A percentile compares a stretch with the other conserved stretches of the same genome.
Evolutionary conservation across 2,797 vertebrate species (phyloP).

Genomic region (Bovichtus variegatus): DNA sequence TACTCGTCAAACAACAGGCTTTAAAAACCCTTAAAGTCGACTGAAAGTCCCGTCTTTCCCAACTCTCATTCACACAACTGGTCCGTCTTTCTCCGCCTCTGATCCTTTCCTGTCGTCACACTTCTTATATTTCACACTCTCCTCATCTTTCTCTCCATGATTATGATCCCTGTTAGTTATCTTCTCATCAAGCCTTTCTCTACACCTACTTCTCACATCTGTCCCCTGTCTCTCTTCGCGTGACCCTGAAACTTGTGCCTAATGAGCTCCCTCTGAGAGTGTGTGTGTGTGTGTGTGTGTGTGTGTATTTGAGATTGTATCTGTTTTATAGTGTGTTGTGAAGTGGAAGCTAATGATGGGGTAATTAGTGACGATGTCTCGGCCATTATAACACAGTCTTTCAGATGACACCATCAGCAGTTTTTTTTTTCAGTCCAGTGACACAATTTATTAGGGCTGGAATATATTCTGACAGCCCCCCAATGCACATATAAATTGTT

Average conservation of each 20-base stretch:
- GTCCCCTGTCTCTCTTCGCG: constrained; percentile 18
- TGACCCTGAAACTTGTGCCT: constrained; percentile 60
- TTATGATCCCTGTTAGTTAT: constrained; percentile 53
- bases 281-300: constrained; percentile 14
- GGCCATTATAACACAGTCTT: constrained; percentile 31
- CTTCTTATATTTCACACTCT: constrained; percentile 27
- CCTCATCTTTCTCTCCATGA: constrained; percentile 24
- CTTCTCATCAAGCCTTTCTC: constrained; percentile 48
- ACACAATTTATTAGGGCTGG: constrained; percentile 20
- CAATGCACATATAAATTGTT: too few relatives aligned
- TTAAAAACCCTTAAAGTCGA: constrained; percentile 43
- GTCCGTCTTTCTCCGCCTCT: background rate
- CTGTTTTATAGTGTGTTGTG: constrained; percentile 38
- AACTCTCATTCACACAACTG: constrained; percentile 9
- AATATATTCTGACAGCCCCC: constrained; percentile 15
- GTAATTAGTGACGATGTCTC: constrained; percentile 57
- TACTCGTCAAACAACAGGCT: constrained; percentile 43
- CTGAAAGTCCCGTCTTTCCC: constrained; percentile 40
- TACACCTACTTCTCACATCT: constrained; percentile 38
- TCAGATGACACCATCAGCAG: constrained; percentile 29
- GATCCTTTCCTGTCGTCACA: constrained; percentile 5
- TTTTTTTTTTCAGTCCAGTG: constrained; percentile 25
- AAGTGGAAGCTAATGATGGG: constrained; percentile 51
- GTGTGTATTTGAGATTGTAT: constrained; percentile 35
- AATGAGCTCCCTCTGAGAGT: constrained; percentile 44